Evolutionary conservation across 2,113 vertebrate genomes (phyloP).

Genomic region (Albula glossodonta): DNA sequence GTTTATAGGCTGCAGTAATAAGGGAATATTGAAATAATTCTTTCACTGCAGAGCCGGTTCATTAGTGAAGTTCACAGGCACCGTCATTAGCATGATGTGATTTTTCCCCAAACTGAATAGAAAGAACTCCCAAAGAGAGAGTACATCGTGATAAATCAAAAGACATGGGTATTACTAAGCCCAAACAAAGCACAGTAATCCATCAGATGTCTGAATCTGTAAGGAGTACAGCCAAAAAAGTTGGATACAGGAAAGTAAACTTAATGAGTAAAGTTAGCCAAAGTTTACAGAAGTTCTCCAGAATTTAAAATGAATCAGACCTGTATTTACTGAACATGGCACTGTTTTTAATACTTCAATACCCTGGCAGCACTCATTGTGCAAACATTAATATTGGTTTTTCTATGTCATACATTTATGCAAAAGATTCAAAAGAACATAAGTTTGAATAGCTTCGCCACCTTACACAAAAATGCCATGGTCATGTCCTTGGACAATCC

Average conservation of each 20-base stretch:
- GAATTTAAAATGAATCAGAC: too few species aligned
- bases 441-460: neutral
- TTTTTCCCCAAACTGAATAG: neutral
- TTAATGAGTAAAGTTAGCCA: neutral
- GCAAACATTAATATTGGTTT: neutral
- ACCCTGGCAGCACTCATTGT: neutral
- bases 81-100: neutral
- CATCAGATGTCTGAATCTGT: neutral
- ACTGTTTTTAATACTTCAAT: neutral
- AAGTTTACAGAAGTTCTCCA: neutral
- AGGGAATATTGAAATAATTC: neutral
- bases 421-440: neutral
- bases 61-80: neutral
- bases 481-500: too few species aligned
- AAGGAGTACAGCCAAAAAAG: neutral
- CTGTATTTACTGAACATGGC: too few species aligned
- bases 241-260: neutral
- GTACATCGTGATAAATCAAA: neutral
- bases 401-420: neutral
- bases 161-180: neutral
- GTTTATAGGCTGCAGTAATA: too few species aligned
- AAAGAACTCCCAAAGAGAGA: neutral
- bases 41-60: neutral
- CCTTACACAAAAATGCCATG: neutral
- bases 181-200: neutral